phyloP scores from a whole-genome alignment of 2,797 vertebrate genomes.

The Thalassophryne amazonica region DNA sequence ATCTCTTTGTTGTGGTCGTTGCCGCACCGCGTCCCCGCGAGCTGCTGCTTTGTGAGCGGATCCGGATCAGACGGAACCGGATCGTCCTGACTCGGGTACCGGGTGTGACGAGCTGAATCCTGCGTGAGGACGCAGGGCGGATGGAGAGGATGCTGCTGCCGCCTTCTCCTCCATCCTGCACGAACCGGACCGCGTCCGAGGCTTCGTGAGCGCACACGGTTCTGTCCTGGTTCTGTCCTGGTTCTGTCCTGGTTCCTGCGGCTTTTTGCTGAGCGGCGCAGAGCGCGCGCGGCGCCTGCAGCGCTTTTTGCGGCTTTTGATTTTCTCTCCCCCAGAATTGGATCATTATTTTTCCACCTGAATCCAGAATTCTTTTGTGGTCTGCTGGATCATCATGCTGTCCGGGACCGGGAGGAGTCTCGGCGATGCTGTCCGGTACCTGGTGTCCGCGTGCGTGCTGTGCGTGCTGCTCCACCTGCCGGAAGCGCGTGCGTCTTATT shows the following conservation, averaged over 20 bases:
- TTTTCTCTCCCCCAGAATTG: constrained; percentile 2
- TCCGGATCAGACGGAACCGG: not conserved
- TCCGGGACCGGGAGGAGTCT: constrained; percentile 30
- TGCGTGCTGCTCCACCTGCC: constrained; percentile 34
- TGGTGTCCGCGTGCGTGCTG: constrained; percentile 43
- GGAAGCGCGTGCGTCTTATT: constrained; percentile 43
- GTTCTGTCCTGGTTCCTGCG: not conserved
- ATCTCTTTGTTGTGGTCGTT: constrained; percentile 65
- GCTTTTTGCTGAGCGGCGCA: constrained; percentile 9
- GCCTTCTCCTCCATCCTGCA: constrained; percentile 16
- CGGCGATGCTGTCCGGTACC: constrained; percentile 22
- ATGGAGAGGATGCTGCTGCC: constrained; percentile 37
- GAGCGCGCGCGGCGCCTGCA: constrained; percentile 6
- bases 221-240: not conserved
- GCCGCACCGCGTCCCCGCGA: constrained; percentile 27
- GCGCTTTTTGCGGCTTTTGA: not conserved
- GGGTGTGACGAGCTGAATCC: not conserved
- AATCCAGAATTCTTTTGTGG: not conserved
- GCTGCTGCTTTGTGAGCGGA: constrained; percentile 5
- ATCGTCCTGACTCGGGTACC: not conserved
- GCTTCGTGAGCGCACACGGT: constrained; percentile 28
- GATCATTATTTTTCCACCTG: not conserved
- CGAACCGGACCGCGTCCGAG: constrained; percentile 17
- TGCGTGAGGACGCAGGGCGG: constrained; percentile 11
- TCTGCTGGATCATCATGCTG: constrained; percentile 24